Evolutionary conservation across 2,113 vertebrate genomes (phyloP).

Genomic region (Thunnus maccoyii): DNA sequence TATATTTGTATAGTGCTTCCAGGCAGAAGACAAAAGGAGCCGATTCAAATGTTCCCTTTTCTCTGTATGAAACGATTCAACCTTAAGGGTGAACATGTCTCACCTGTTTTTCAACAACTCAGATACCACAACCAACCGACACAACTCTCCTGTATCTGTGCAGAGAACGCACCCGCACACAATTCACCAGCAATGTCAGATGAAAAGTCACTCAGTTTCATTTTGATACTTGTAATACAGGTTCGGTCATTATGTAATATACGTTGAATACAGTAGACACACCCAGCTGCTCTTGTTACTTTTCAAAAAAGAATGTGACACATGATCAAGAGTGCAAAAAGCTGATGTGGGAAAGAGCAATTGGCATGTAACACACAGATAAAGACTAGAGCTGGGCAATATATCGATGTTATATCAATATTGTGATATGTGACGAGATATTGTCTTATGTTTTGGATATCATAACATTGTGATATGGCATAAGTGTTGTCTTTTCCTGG

Average conservation of each 20-base stretch:
- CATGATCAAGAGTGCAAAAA: not conserved
- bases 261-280: not conserved
- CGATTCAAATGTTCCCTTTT: not conserved
- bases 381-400: no score
- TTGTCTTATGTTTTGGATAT: no score
- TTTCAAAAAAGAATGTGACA: not conserved
- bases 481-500: no score
- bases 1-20: not conserved
- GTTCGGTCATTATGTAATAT: not conserved
- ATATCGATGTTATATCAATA: no score
- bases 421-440: no score
- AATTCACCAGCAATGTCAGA: not conserved
- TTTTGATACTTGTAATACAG: slow-evolving; percentile 15
- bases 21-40: not conserved
- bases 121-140: slow-evolving; percentile 15
- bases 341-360: not conserved
- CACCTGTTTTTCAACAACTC: slow-evolving; percentile 26
- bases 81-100: slow-evolving; percentile 6
- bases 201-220: not conserved
- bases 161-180: not conserved
- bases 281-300: not conserved
- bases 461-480: no score
- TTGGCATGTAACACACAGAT: no score
- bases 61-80: not conserved
- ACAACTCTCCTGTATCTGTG: not conserved